Base-by-base conservation (phyloP, 53 echinoderm and acorn worm species). In the Actinopyga echinites region DNA sequence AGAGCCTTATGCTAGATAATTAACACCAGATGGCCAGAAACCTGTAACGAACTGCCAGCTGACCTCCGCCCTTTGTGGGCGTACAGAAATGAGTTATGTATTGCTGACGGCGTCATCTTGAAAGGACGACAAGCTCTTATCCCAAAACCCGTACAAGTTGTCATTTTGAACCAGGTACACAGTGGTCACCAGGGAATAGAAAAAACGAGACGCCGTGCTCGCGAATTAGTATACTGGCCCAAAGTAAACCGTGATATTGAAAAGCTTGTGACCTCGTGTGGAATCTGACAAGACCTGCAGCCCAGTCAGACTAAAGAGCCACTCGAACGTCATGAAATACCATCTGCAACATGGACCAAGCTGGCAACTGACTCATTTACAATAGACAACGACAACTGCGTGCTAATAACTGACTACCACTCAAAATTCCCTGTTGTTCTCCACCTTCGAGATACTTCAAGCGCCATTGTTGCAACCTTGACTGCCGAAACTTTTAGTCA, bases 331-430 rank as follows among this genome's bases (percentile, higher is more conserved):
- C 64, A 66, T 21, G 49, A 83, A 2, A 29, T 65, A 25, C 87
- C 91, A 20, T 74, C 82, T 10, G 5, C 81, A 19, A 85, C 83
- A 10, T 84, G 87, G 84, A 79, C 83, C 4, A 87, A 88, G 19
- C 40, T 87, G 9, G 88, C 75, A 22, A 36, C 65, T 7, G 83
- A 88, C 36, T 6, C 75, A 37, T 37, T 37, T 5, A 3, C 37
- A 37, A 37, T 37, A 5, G 7, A 37, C 3, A 37, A 37, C 37
- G 7, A 7, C 57, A 37, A 5, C 37, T 37, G 43, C 69, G 56
- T 37, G 3, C 37, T 67, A 30, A 81, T 82, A 54, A 56, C 52
- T 11, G 81, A 87, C 59, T 87, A 87, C 82, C 59, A 87, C 55
- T 87, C 87, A 30, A 87, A 87, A 56, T 87, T 37, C 20, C 86